These are phyloP conservation scores for Poliocrania exsul DNA, from an alignment of 2,797 vertebrate genomes.

Conservation along the genomic window DNA sequence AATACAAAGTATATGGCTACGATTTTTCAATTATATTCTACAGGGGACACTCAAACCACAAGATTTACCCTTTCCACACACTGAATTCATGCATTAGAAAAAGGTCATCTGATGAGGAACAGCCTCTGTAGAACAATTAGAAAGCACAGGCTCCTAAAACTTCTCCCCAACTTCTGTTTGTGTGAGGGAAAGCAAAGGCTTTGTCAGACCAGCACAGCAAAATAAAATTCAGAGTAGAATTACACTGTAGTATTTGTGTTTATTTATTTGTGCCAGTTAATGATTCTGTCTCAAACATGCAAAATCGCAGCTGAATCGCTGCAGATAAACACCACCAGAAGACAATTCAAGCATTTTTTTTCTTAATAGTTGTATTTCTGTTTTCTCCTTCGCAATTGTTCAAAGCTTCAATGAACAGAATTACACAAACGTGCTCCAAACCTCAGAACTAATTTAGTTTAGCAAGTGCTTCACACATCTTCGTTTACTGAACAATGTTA, in stretches of 20 bases:
- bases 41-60: neutral
- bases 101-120: neutral
- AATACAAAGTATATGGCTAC: neutral
- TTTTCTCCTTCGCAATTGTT: constrained; percentile 75
- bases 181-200: neutral
- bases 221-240: neutral
- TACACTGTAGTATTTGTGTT: neutral
- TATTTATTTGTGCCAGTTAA: neutral
- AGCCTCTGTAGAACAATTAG: neutral
- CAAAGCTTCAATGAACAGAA: constrained; percentile 76
- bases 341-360: constrained; percentile 62
- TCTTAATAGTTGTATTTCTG: constrained; percentile 68
- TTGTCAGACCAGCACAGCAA: neutral
- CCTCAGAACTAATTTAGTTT: constrained; percentile 72
- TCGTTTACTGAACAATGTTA: constrained; percentile 76
- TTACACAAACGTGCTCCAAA: constrained; percentile 70
- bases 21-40: neutral
- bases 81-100: neutral
- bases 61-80: neutral
- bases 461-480: constrained; percentile 76
- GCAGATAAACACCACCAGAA: constrained; percentile 71
- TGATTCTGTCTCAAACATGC: constrained; percentile 13
- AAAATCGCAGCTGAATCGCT: constrained; percentile 70
- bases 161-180: neutral
- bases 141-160: neutral